These are phyloP conservation scores for Tapirus terrestris DNA, from an alignment of 2,113 vertebrate species.

Conservation along the genomic window DNA sequence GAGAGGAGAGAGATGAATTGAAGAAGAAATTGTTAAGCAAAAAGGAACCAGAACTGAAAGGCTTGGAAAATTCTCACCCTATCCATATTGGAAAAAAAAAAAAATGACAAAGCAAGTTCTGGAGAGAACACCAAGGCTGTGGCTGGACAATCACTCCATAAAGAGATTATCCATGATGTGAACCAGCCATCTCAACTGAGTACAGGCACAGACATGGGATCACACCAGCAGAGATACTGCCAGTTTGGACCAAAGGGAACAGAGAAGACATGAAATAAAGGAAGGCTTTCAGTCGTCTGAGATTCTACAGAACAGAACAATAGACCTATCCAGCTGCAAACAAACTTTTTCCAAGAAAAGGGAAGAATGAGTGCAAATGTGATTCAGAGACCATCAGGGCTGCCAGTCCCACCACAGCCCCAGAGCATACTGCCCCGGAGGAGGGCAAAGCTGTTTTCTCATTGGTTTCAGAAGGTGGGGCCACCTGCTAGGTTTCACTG, in stretches of 20 bases:
- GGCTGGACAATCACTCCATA: neutral
- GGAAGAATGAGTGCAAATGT: neutral
- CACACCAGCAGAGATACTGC: neutral
- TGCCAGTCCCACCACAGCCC: neutral
- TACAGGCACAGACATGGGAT: neutral
- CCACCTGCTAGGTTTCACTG: neutral
- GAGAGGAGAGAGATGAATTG: neutral
- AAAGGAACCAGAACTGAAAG: neutral
- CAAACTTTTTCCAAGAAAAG: neutral
- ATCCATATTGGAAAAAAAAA: neutral
- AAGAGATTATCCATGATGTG: neutral
- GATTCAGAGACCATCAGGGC: neutral
- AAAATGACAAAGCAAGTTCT: neutral
- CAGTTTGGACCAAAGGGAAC: neutral
- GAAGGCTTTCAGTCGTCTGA: neutral
- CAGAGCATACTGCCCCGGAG: neutral
- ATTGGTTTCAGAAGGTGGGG: neutral
- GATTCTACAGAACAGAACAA: neutral
- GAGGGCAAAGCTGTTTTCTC: neutral
- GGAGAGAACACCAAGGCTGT: neutral
- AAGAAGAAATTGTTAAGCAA: neutral
- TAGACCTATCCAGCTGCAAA: neutral
- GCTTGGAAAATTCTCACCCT: neutral
- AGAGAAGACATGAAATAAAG: neutral
- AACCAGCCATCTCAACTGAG: neutral